Conservation (phyloP, 2,888 invertebrate species). For the Catocala fraxini region DNA sequence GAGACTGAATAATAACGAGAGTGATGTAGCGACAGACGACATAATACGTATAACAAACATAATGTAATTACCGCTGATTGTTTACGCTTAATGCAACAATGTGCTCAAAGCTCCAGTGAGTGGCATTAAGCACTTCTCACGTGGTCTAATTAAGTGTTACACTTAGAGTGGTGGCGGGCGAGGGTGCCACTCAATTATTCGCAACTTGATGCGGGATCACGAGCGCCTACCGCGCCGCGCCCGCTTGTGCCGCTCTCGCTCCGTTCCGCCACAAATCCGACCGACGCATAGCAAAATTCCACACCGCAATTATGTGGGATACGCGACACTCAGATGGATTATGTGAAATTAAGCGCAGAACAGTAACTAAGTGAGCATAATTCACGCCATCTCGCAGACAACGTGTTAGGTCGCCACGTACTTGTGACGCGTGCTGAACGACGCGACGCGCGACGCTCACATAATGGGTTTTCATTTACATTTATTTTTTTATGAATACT, state of each 20-base stretch:
- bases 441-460: constrained; percentile 10
- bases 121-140: constrained; percentile 74
- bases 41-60: constrained; percentile 39
- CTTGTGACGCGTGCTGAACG: constrained; percentile 17
- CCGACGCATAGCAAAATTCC: constrained; percentile 74
- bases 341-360: constrained; percentile 79
- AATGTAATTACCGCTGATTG: constrained; percentile 60
- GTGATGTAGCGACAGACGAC: constrained; percentile 36
- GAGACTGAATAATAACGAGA: constrained; percentile 39
- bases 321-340: constrained; percentile 81
- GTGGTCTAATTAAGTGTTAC: constrained; percentile 82
- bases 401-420: constrained; percentile 26
- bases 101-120: constrained; percentile 66
- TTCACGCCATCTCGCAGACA: constrained; percentile 61
- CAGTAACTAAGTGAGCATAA: constrained; percentile 78
- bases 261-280: constrained; percentile 63
- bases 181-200: constrained; percentile 81
- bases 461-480: constrained; percentile 24
- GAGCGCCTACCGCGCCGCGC: constrained; percentile 40
- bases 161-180: constrained; percentile 69
- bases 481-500: constrained; percentile 21
- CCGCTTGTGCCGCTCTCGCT: constrained; percentile 18
- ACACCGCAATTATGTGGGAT: constrained; percentile 78
- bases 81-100: constrained; percentile 69
- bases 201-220: constrained; percentile 83